Evolutionary conservation across 2,888 invertebrate species (phyloP).

Genomic region (Thereva nobilitata): DNA sequence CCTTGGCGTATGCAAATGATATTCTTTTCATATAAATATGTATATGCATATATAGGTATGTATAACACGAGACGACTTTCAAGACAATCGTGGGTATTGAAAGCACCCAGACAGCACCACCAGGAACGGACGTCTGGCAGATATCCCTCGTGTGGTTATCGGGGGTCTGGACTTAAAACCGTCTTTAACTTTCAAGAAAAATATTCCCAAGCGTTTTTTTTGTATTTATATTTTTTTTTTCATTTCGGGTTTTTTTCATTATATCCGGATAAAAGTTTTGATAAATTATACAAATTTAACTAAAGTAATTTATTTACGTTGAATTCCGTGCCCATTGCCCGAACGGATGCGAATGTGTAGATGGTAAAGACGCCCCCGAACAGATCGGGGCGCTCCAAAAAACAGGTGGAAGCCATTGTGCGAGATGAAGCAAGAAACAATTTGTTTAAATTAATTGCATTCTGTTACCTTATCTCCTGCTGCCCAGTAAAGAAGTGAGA

Average conservation of each 20-base stretch:
- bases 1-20: conserved; percentile 36
- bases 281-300: conserved; percentile 30
- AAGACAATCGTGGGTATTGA: conserved; percentile 33
- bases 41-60: too few species aligned
- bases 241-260: conserved; percentile 12
- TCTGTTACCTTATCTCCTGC: conserved; percentile 22
- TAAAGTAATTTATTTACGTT: conserved; percentile 28
- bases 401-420: conserved; percentile 28
- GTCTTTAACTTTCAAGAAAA: too few species aligned
- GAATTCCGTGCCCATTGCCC: not conserved
- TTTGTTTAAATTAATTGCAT: conserved; percentile 37
- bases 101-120: conserved; percentile 11
- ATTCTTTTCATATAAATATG: not conserved
- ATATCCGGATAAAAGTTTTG: conserved; percentile 18
- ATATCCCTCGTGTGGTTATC: conserved; percentile 12
- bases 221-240: not conserved
- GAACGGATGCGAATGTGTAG: not conserved
- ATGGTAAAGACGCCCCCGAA: conserved; percentile 8
- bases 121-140: conserved; percentile 1
- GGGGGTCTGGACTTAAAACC: too few species aligned
- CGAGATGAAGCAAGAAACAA: conserved; percentile 12
- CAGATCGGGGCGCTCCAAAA: not conserved
- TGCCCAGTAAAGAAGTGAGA: not conserved
- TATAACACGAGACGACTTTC: conserved; percentile 4
- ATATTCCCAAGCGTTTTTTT: too few species aligned